Conservation (phyloP, 2,888 invertebrate genomes). For the Tachystola acroxantha region DNA sequence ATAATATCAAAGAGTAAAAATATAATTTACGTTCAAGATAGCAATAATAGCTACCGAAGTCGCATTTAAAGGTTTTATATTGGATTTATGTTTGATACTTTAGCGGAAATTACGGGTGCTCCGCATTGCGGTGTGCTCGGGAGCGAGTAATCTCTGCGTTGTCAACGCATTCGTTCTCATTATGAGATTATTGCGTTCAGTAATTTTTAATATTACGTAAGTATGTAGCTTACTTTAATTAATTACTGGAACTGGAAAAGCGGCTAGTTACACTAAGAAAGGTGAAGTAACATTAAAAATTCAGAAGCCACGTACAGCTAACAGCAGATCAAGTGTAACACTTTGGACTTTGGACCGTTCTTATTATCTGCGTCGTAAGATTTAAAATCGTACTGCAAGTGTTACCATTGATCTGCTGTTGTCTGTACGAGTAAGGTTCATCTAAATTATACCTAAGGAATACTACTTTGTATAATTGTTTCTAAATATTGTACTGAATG, state of each 20-base stretch:
- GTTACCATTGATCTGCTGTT: no score
- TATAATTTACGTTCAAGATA: conserved; percentile 29
- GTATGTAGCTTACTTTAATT: no score
- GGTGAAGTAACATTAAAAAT: conserved; percentile 13
- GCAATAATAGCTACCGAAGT: conserved; percentile 35
- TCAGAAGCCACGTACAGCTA: no score
- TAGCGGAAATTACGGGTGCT: conserved; percentile 42
- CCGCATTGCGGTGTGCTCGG: conserved; percentile 56
- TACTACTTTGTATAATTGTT: no score
- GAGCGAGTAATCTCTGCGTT: conserved; percentile 48
- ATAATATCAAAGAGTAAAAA: conserved; percentile 26
- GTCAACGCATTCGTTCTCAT: conserved; percentile 56
- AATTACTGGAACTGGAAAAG: no score
- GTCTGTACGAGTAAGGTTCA: no score
- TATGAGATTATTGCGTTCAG: conserved; percentile 36
- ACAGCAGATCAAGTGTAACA: no score
- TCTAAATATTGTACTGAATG: no score
- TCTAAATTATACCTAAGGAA: no score
- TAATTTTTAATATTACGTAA: conserved; percentile 10
- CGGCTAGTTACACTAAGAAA: neutral
- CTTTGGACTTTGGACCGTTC: no score
- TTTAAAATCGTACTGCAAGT: no score
- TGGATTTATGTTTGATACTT: conserved; percentile 52
- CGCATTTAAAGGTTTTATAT: conserved; percentile 46
- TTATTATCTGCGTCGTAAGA: no score